These are phyloP conservation scores for Pedetes capensis DNA, from an alignment of 2,113 vertebrate genomes.

Conservation along the genomic window DNA sequence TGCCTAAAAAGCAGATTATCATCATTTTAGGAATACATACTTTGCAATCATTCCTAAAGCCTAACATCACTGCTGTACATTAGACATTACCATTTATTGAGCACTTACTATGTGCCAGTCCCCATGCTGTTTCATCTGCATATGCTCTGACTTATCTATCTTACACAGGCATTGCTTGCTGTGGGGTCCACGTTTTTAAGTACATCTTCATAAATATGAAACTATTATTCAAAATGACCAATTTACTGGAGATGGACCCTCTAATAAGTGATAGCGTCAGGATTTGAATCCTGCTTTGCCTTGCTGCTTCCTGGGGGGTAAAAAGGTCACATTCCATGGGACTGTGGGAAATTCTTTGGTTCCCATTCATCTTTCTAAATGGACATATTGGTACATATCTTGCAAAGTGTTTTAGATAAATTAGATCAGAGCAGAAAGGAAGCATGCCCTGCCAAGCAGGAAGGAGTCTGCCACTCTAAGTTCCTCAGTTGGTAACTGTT, in stretches of 20 bases:
- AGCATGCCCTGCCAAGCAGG: background rate
- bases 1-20: background rate
- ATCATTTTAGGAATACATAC: background rate
- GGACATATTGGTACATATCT: background rate
- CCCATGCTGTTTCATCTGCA: background rate
- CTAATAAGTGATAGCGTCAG: background rate
- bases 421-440: background rate
- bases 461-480: background rate
- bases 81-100: background rate
- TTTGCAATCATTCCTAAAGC: background rate
- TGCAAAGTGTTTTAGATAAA: background rate
- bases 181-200: background rate
- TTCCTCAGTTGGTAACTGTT: background rate
- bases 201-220: background rate
- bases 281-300: background rate
- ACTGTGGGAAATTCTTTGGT: background rate
- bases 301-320: background rate
- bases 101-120: background rate
- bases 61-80: background rate
- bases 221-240: background rate
- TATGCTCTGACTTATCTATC: background rate
- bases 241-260: background rate
- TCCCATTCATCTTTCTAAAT: conserved; percentile 7
- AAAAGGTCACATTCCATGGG: background rate
- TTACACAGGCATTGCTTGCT: background rate